Evolutionary conservation across 2,797 vertebrate species (phyloP), one percentile per base, ranked within the genome.

Genomic region (Enteromius afrohamiltoni): DNA sequence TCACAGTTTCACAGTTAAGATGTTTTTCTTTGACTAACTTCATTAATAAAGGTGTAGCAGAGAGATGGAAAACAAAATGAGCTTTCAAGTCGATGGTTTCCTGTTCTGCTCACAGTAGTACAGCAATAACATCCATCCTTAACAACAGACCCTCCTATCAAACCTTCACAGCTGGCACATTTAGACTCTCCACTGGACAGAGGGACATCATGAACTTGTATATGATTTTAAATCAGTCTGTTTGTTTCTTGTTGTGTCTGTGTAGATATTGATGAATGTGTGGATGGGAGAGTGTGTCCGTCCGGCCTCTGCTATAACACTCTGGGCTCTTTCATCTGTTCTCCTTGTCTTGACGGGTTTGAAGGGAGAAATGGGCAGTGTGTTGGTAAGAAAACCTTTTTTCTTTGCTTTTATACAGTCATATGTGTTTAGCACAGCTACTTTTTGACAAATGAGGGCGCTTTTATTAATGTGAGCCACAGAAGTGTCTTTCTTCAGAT

Each of bases 231-330:
- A 29, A 19, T 64, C 16, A 17, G 17, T 68, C 49, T 77, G 19
- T 45, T 47, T 2, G 21, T 77, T 69, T 77, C 19, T 55, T 45
- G n/a, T 62, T 65, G 13, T 31, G 3, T 80, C 23, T n/a, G 8
- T 76, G 3, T 71, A 98, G 97, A 99, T 90, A 89, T 97, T 0
- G 94, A 99, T 91, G 97, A 99, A 89, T 99, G 97, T 90, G 88
- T 90, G 87, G 89, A 93, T 74, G 88, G 90, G 80, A 89, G 87
- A 17, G 91, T 91, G 60, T 99, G 97, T 92, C 95, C 95, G 0
- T 95, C 96, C 80, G 95, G 96, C 17, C 95, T 96, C 87, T 99
- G 97, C 42, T 84, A 93, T 86, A 98, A 99, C 79, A 92, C 91
- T 86, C 95, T 93, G 0, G 97, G 97, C 19, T 95, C 95, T 70